Evolutionary conservation across 2,888 invertebrate genomes (phyloP), one percentile per base, ranked within the genome.

Genomic region (Macrophya annulata): DNA sequence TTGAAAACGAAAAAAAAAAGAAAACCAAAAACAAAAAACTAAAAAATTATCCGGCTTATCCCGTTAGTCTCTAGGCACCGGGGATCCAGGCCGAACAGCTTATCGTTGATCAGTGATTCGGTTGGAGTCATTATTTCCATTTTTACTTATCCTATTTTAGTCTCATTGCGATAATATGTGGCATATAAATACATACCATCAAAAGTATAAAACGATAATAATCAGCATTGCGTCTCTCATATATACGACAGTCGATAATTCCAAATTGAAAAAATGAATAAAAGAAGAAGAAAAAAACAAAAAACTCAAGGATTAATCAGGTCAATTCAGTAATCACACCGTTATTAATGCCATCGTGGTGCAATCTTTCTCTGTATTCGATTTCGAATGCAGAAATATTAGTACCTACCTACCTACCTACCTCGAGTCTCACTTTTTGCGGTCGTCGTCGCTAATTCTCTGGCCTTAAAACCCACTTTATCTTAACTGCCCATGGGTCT

Each of bases 11-110:
- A 3, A 31, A 1, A 31, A 31, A 31, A 1, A 31, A 31, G 3
- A 31, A 31, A 31, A 31, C 1, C 1, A 31, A 31, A 31, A 65
- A 65, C 1, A 65, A 65, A 65, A n/a, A 37, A 37, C 55, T 76
- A 51, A 76, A 74, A 48, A 65, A 83, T 83, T 48, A 83, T 83
- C 83, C 68, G 83, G 83, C 68, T 83, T 83, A 83, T 83, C 83
- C 83, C 83, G 83, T 83, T 83, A 83, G 65, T 68, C 65, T 83
- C 83, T 45, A 81, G 83, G 48, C 68, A 48, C 48, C 48, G 37
- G 62, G 25, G 83, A 83, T 83, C 83, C 83, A 68, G 83, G 83
- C 83, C 68, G 71, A 83, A 21, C 43, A n/a, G 71, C 68, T 83
- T 71, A 83, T 83, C 83, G 68, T 17, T 40, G 83, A 83, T 83